phyloP scores from a whole-genome alignment of 2,113 vertebrate species.

The Charina bottae region DNA sequence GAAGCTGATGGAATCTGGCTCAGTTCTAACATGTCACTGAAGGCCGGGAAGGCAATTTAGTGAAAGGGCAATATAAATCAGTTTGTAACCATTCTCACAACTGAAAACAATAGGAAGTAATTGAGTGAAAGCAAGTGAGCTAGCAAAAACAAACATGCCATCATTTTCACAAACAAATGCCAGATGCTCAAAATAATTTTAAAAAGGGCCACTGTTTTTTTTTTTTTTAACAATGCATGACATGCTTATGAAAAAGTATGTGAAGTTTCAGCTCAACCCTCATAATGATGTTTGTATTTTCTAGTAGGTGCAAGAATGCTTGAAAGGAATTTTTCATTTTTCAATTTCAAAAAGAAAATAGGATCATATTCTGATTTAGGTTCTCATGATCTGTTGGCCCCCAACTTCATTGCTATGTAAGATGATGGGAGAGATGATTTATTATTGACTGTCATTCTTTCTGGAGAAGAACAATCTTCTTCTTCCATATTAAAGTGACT shows the following conservation, averaged over 20 bases:
- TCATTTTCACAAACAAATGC: not conserved
- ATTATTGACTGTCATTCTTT: constrained; percentile 75
- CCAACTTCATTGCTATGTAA: constrained; percentile 69
- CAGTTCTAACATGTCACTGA: not conserved
- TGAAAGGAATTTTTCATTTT: constrained; percentile 44
- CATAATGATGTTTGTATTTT: constrained; percentile 30
- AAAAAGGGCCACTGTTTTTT: too few species aligned
- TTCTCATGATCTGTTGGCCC: constrained; percentile 66
- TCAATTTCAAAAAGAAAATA: constrained; percentile 45
- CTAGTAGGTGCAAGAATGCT: constrained; percentile 33
- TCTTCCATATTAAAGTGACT: constrained; percentile 75
- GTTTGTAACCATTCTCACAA: not conserved
- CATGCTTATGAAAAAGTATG: not conserved
- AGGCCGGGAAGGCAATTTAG: not conserved
- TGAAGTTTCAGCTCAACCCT: constrained; percentile 3
- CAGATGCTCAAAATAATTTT: not conserved
- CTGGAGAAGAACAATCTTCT: constrained; percentile 74
- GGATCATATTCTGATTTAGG: constrained; percentile 70
- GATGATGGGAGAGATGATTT: constrained; percentile 72
- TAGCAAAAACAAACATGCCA: not conserved
- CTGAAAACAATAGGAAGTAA: not conserved
- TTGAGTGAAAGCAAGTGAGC: not conserved
- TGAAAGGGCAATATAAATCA: not conserved
- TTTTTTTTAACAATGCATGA: not conserved
- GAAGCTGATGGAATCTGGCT: not conserved